Evolutionary conservation across 2,113 vertebrate genomes (phyloP).

Genomic region (Zapus hudsonius): DNA sequence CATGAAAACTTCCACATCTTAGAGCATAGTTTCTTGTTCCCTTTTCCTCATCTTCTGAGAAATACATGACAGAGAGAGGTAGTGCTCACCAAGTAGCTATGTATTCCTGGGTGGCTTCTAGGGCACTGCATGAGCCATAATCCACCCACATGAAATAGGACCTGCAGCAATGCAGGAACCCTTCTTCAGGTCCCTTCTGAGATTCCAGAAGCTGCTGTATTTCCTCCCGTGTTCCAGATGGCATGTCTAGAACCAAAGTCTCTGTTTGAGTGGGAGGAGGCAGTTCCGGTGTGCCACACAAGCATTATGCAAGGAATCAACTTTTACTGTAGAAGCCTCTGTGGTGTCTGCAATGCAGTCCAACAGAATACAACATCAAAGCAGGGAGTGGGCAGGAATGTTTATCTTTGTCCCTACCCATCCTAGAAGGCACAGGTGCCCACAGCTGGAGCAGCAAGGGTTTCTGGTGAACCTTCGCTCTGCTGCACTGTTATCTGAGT

Average conservation of each 20-base stretch:
- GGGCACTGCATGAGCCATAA: background rate
- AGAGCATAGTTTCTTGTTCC: background rate
- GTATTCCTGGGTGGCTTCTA: background rate
- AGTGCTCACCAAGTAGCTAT: background rate
- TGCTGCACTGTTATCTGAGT: background rate
- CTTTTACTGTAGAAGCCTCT: background rate
- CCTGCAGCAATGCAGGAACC: background rate
- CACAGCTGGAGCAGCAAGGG: background rate
- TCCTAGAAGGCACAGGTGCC: background rate
- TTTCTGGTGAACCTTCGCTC: background rate
- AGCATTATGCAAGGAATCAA: background rate
- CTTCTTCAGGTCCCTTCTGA: background rate
- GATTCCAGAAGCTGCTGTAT: background rate
- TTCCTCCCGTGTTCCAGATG: background rate
- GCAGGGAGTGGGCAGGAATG: background rate
- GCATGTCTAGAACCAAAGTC: background rate
- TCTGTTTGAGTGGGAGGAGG: background rate
- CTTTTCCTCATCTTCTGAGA: background rate
- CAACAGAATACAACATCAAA: background rate
- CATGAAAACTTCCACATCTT: background rate
- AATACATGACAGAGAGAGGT: background rate
- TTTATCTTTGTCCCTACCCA: background rate
- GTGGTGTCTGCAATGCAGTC: background rate
- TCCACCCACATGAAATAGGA: background rate
- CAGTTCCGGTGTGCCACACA: background rate